These are phyloP conservation scores for Anastrepha ludens DNA, from an alignment of 1,140 invertebrate species.

Conservation along the genomic window DNA sequence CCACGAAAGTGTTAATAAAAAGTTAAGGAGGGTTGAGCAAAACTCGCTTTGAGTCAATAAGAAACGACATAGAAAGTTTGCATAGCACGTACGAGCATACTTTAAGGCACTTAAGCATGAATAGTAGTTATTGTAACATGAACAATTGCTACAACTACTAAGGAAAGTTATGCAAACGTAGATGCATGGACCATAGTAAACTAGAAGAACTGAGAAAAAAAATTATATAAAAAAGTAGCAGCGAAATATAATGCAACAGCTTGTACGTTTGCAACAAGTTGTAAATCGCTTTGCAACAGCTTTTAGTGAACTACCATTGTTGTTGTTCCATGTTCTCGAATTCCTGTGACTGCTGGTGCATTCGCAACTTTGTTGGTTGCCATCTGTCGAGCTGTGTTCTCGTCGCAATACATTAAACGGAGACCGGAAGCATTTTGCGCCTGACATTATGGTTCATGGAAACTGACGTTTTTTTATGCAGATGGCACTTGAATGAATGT, in stretches of 20 bases:
- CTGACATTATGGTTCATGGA: neutral
- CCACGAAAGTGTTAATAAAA: constrained; percentile 34
- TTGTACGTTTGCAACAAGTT: neutral
- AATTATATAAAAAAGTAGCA: no score
- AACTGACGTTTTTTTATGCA: neutral
- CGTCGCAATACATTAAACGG: neutral
- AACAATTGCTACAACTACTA: neutral
- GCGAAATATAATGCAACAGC: neutral
- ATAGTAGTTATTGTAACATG: neutral
- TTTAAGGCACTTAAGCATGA: constrained; percentile 26
- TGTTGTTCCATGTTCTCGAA: no score
- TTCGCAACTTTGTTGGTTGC: neutral
- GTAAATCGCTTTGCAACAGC: neutral
- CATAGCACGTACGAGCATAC: constrained; percentile 17
- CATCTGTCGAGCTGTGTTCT: neutral
- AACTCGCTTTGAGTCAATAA: constrained; percentile 10
- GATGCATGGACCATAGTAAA: neutral
- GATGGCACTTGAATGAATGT: neutral
- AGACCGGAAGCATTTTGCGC: neutral
- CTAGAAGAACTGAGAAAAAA: neutral
- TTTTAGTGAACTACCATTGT: neutral
- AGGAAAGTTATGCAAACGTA: neutral
- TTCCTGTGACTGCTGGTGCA: neutral
- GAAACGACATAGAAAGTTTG: neutral
- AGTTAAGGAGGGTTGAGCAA: neutral